A percentile compares a stretch with the other conserved stretches of the same genome.
phyloP scores from a whole-genome alignment of 2,888 invertebrate genomes.

The Xylota sylvarum region DNA sequence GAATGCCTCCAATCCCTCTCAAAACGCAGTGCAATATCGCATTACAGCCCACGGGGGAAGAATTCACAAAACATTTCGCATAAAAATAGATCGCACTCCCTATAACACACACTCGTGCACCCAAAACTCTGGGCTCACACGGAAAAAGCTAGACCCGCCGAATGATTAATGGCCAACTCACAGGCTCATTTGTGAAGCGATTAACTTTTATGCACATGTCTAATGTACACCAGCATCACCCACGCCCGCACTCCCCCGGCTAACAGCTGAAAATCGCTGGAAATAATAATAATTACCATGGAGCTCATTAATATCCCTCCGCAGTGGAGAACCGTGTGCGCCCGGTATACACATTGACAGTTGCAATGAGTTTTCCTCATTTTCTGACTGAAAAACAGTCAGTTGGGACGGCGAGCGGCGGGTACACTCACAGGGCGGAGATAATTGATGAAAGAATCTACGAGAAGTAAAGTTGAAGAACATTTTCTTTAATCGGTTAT shows the following conservation, averaged over 20 bases:
- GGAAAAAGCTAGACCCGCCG: conserved; percentile 15
- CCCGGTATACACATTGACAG: conserved; percentile 59
- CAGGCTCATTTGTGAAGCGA: conserved; percentile 76
- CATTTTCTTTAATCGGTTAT: conserved; percentile 73
- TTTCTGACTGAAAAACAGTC: conserved; percentile 50
- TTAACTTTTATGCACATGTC: conserved; percentile 77
- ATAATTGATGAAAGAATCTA: conserved; percentile 74
- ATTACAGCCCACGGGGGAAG: conserved; percentile 71
- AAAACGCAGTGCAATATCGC: conserved; percentile 68
- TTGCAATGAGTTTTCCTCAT: conserved; percentile 69
- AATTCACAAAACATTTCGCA: conserved; percentile 59
- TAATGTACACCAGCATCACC: conserved; percentile 70
- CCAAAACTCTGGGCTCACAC: background rate
- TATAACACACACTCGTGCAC: conserved; percentile 12
- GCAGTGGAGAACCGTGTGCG: conserved; percentile 18
- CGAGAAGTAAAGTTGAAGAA: conserved; percentile 34
- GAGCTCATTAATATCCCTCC: conserved; percentile 72
- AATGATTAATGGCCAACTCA: conserved; percentile 75
- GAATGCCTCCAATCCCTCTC: conserved; percentile 34
- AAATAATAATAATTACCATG: conserved; percentile 77
- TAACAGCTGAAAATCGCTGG: conserved; percentile 65
- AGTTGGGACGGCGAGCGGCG: conserved; percentile 6
- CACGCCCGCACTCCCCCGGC: conserved; percentile 40
- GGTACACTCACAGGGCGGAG: conserved; percentile 48
- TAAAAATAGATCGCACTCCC: conserved; percentile 73